These are phyloP conservation scores for Conomelus anceps DNA, from an alignment of 2,888 invertebrate species.

Conservation along the genomic window DNA sequence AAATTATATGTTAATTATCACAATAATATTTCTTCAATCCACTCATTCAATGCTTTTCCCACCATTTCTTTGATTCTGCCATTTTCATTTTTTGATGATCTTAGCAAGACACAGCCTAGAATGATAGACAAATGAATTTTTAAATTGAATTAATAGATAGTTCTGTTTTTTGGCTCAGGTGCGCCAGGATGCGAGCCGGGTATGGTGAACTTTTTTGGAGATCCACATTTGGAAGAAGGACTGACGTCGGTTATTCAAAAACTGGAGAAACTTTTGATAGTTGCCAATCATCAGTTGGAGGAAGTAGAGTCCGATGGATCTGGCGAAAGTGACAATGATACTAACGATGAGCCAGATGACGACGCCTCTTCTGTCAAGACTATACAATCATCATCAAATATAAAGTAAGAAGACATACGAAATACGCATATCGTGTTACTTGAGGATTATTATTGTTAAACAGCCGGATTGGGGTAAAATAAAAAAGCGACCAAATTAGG, in stretches of 20 bases:
- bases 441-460: too few relatives aligned
- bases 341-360: neutral
- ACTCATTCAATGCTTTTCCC: too few relatives aligned
- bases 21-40: too few relatives aligned
- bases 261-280: conserved; percentile 8
- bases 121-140: too few relatives aligned
- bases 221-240: conserved; percentile 15
- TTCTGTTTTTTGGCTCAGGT: neutral
- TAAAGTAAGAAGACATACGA: neutral
- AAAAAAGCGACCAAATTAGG: too few relatives aligned
- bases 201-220: conserved; percentile 13
- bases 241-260: conserved; percentile 14
- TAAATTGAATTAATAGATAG: too few relatives aligned
- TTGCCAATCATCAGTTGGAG: neutral
- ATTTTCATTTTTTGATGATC: too few relatives aligned
- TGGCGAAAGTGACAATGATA: neutral
- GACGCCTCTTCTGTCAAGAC: neutral
- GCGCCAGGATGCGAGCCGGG: conserved; percentile 24
- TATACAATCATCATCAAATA: neutral
- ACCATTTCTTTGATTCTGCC: too few relatives aligned
- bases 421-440: neutral
- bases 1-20: too few relatives aligned
- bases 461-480: too few relatives aligned
- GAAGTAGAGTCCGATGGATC: too few relatives aligned
- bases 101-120: too few relatives aligned